Conservation (phyloP, 2,888 invertebrate species). For the Pristionchus exspectatus region DNA sequence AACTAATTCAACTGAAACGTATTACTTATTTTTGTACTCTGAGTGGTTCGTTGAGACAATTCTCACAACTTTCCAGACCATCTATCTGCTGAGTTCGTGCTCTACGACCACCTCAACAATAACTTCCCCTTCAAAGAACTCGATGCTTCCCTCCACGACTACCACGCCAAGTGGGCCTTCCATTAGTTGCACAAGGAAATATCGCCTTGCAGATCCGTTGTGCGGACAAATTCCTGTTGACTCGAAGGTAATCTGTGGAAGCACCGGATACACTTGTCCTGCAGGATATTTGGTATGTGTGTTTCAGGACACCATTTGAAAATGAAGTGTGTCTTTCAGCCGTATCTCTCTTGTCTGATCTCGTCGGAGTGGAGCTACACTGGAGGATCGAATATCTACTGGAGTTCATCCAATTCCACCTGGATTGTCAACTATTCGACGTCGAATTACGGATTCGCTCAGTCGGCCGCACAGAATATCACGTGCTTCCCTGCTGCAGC, state of each 20-base stretch:
- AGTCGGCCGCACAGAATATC: not conserved
- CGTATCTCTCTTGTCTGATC: not conserved
- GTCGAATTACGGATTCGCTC: not conserved
- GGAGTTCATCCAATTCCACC: not conserved
- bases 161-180: not conserved
- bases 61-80: no score
- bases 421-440: not conserved
- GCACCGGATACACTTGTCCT: not conserved
- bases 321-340: not conserved
- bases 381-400: not conserved
- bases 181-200: not conserved
- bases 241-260: not conserved
- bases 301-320: not conserved
- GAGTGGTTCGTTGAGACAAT: no score
- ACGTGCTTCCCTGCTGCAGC: not conserved
- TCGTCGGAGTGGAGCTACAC: no score
- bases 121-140: no score
- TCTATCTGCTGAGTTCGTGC: no score
- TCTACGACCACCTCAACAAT: no score
- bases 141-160: no score
- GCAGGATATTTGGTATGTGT: not conserved
- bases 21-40: no score
- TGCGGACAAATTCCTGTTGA: not conserved
- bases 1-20: no score
- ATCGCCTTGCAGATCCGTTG: not conserved